These are phyloP conservation scores for Enteromius afrohamiltoni DNA, from an alignment of 2,797 vertebrate genomes.

Conservation along the genomic window DNA sequence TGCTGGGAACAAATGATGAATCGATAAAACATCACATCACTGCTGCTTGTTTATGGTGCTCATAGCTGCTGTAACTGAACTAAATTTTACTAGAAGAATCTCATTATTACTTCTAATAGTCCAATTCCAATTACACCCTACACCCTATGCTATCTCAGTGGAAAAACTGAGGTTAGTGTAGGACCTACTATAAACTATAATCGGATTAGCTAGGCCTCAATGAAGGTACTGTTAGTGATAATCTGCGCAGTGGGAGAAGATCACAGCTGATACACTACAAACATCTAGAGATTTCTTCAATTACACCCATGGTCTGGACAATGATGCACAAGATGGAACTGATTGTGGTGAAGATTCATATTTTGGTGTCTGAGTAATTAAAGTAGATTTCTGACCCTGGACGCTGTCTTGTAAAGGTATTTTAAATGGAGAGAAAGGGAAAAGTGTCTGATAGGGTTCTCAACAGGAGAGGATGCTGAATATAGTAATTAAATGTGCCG, in stretches of 20 bases:
- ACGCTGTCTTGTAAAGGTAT: constrained; percentile 25
- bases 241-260: constrained; percentile 54
- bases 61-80: constrained; percentile 66
- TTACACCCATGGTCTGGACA: constrained; percentile 58
- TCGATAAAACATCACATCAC: constrained; percentile 62
- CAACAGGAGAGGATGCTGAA: constrained; percentile 62
- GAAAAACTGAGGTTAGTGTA: constrained; percentile 67
- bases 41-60: constrained; percentile 74
- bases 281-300: constrained; percentile 13
- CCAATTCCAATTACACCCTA: constrained; percentile 77
- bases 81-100: constrained; percentile 71
- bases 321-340: neutral
- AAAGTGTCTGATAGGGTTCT: constrained; percentile 52
- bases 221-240: constrained; percentile 61
- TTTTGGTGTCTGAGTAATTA: constrained; percentile 35
- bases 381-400: constrained; percentile 29
- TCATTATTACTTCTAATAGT: constrained; percentile 79
- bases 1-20: constrained; percentile 66
- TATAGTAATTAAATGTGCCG: constrained; percentile 78
- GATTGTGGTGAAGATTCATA: constrained; percentile 20
- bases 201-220: constrained; percentile 56
- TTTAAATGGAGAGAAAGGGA: constrained; percentile 42
- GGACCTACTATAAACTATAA: constrained; percentile 67
- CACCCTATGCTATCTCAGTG: constrained; percentile 65
- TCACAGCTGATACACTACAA: constrained; percentile 23